Evolutionary conservation across 2,888 invertebrate species (phyloP).

Genomic region (Plagiodera versicolora): DNA sequence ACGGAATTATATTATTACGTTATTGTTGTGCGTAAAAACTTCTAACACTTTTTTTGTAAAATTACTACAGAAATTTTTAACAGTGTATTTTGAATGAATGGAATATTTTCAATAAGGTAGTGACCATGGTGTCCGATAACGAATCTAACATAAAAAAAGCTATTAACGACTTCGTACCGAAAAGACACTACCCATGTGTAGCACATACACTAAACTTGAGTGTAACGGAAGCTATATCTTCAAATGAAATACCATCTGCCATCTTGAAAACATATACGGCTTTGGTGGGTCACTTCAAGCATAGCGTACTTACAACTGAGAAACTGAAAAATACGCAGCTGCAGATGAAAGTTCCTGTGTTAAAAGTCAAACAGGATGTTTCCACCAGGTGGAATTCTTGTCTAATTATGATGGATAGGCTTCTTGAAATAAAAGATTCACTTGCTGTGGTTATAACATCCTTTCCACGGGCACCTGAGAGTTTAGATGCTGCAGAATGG

Average conservation of each 20-base stretch:
- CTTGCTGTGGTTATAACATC: slow-evolving; percentile 3
- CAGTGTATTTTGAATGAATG: slow-evolving; percentile 25
- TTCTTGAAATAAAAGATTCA: slow-evolving; percentile 7
- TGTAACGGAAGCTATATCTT: slow-evolving; percentile 18
- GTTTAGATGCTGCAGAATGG: background rate
- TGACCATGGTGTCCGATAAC: slow-evolving; percentile 34
- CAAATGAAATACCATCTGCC: background rate
- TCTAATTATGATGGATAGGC: slow-evolving; percentile 10
- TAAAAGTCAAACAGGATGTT: slow-evolving; percentile 11
- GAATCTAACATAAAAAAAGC: slow-evolving; percentile 33
- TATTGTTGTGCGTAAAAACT: too few relatives aligned
- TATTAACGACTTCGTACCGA: slow-evolving; percentile 26
- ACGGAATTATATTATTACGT: too few relatives aligned
- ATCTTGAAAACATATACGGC: slow-evolving; percentile 10
- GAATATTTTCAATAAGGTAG: slow-evolving; percentile 30
- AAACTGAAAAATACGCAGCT: slow-evolving; percentile 1
- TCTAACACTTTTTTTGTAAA: too few relatives aligned
- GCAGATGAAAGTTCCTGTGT: slow-evolving; percentile 7
- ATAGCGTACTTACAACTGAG: background rate
- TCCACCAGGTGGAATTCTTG: slow-evolving; percentile 1
- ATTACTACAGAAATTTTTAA: too few relatives aligned
- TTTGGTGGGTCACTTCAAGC: slow-evolving; percentile 11
- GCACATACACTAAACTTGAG: slow-evolving; percentile 35
- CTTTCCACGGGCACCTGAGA: slow-evolving; percentile 4
- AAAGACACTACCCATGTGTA: slow-evolving; percentile 35